Conservation (phyloP, 2,113 vertebrate genomes). For the Catharus minimus region DNA sequence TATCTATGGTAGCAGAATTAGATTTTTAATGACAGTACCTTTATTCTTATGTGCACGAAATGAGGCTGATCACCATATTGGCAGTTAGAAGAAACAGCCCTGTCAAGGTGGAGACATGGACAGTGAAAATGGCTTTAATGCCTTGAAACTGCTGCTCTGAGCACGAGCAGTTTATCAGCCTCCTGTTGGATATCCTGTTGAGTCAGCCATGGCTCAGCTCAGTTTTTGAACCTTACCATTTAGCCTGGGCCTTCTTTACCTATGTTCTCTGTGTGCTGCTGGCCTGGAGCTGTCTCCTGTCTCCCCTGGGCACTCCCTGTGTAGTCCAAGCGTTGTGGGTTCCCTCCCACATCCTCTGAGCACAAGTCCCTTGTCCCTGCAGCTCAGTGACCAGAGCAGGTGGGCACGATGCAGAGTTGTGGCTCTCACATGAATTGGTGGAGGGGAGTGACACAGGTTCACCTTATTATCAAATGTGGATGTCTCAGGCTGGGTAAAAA, state of each 20-base stretch:
- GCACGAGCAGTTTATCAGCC: not conserved
- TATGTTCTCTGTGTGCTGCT: not conserved
- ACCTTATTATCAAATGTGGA: not conserved
- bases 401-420: not conserved
- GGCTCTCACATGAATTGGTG: not conserved
- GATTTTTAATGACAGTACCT: not conserved
- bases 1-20: not conserved
- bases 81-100: not conserved
- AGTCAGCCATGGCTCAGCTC: not conserved
- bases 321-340: not conserved
- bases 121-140: not conserved
- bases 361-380: not conserved
- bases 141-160: not conserved
- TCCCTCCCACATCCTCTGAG: not conserved
- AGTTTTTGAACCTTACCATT: not conserved
- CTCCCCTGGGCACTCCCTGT: accelerated
- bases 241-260: not conserved
- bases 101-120: not conserved
- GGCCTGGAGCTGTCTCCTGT: not conserved
- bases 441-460: not conserved
- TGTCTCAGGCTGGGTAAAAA: not conserved
- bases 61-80: not conserved
- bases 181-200: not conserved
- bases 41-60: not conserved
- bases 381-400: not conserved